phyloP scores from a whole-genome alignment of 1,140 invertebrate species.

The Pseudomyrmex gracilis region DNA sequence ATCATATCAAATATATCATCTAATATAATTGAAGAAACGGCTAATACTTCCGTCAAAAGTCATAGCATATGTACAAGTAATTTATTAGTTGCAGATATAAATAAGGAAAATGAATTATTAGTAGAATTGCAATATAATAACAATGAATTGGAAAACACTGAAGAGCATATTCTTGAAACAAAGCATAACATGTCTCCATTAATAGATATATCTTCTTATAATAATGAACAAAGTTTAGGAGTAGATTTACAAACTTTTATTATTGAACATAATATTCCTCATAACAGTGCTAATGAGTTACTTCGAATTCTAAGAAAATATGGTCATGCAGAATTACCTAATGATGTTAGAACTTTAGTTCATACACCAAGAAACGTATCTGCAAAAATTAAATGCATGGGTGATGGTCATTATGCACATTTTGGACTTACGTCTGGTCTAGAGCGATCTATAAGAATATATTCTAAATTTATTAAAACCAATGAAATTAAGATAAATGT shows the following conservation, averaged over 20 bases:
- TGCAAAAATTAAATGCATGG: neutral
- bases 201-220: no score
- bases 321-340: conserved; percentile 5
- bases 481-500: neutral
- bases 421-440: neutral
- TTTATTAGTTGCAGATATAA: neutral
- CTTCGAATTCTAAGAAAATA: neutral
- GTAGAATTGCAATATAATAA: neutral
- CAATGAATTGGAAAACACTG: neutral
- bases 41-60: neutral
- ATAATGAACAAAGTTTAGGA: no score
- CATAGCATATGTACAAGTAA: neutral
- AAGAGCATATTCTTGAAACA: neutral
- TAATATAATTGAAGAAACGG: neutral
- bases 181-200: no score
- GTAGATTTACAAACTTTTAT: no score
- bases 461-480: neutral
- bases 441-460: neutral
- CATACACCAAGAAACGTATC: neutral
- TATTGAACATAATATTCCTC: neutral
- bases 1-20: neutral
- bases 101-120: neutral
- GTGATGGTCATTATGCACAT: conserved; percentile 3
- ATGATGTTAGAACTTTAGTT: neutral
- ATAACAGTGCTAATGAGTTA: neutral